Evolutionary conservation across 2,113 vertebrate genomes (phyloP).

Genomic region (Megaceryle torquata): DNA sequence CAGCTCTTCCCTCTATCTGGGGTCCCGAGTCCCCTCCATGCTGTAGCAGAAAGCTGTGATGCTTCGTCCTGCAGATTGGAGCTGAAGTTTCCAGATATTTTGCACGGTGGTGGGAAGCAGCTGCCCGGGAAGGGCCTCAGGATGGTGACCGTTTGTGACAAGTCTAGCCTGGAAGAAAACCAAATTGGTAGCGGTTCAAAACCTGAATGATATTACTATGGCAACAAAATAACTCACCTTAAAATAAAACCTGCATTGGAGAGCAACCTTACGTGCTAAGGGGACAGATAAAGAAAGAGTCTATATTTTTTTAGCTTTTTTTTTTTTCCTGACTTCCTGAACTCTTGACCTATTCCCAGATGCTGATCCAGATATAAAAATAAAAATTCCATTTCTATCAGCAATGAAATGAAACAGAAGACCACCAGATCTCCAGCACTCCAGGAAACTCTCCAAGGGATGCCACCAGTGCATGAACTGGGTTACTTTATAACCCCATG

Average conservation of each 20-base stretch:
- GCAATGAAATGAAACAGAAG: background rate
- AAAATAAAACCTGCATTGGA: background rate
- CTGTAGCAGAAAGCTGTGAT: background rate
- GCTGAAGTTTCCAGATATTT: background rate
- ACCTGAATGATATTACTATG: conserved; percentile 25
- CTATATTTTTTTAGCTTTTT: background rate
- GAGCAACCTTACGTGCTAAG: background rate
- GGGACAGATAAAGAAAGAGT: background rate
- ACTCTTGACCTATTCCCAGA: background rate
- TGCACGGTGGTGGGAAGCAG: background rate
- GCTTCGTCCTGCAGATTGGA: background rate
- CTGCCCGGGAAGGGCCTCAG: background rate
- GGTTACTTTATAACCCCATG: background rate
- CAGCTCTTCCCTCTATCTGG: background rate
- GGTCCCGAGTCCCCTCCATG: fast-evolving
- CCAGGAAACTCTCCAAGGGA: background rate
- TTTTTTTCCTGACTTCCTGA: background rate
- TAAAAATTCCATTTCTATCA: background rate
- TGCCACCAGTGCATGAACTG: fast-evolving
- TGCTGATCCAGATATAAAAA: background rate
- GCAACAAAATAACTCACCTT: conserved; percentile 58
- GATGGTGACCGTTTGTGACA: background rate
- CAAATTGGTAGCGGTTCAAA: background rate
- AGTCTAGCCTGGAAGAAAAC: background rate
- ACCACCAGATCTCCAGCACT: background rate